These are phyloP conservation scores for Argya squamiceps DNA, from an alignment of 2,797 vertebrate genomes.

Conservation along the genomic window DNA sequence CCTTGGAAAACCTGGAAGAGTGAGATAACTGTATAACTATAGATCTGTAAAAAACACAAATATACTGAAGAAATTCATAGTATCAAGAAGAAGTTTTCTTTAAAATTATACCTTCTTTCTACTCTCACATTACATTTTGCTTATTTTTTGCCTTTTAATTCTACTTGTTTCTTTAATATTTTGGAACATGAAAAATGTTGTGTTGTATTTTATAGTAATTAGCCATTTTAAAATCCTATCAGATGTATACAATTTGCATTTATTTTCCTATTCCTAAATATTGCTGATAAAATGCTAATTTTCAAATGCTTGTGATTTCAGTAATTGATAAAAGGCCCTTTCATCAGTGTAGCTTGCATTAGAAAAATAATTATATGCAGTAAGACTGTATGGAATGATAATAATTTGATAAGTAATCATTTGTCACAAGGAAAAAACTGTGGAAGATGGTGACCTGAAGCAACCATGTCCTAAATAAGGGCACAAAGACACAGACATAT, in stretches of 20 bases:
- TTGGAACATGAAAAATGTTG: background rate
- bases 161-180: background rate
- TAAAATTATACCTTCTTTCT: background rate
- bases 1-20: background rate
- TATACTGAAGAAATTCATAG: background rate
- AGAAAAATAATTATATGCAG: background rate
- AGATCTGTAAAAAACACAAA: background rate
- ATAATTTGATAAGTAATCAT: background rate
- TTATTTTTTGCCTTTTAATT: background rate
- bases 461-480: background rate
- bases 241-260: background rate
- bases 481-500: background rate
- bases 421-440: background rate
- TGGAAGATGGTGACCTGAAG: background rate
- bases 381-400: background rate
- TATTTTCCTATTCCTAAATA: background rate
- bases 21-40: background rate
- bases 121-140: background rate
- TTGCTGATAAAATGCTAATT: background rate
- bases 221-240: background rate
- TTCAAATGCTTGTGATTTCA: background rate
- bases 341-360: background rate
- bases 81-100: background rate
- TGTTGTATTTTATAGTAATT: background rate
- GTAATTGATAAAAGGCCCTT: background rate